These are phyloP conservation scores for Alviniconcha strummeri DNA, from an alignment of 2,888 invertebrate genomes.

Conservation along the genomic window DNA sequence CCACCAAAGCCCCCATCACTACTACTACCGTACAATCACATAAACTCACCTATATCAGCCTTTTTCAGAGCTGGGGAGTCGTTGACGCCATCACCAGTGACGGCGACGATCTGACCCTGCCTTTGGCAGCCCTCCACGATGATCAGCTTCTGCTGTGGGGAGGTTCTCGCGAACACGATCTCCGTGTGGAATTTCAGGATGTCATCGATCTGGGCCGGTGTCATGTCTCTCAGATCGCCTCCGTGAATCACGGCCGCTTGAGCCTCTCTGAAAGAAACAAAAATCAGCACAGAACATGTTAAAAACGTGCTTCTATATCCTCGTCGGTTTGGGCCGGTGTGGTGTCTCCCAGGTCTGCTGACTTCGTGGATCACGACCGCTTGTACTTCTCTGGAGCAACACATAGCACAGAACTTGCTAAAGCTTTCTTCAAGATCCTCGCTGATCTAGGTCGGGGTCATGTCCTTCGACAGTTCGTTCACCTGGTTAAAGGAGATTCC, in stretches of 20 bases:
- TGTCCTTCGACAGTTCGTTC: conserved; percentile 54
- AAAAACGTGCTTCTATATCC: too few relatives aligned
- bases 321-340: conserved; percentile 90
- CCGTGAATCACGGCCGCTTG: conserved; percentile 74
- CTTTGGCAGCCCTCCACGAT: conserved; percentile 88
- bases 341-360: conserved; percentile 86
- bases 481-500: background rate
- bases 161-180: conserved; percentile 96
- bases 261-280: conserved; percentile 65
- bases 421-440: conserved; percentile 74
- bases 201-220: conserved; percentile 90
- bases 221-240: conserved; percentile 86
- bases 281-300: too few relatives aligned
- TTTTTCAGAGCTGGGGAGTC: conserved; percentile 89
- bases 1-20: too few relatives aligned
- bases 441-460: conserved; percentile 89
- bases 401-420: too few relatives aligned
- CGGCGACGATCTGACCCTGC: conserved; percentile 85
- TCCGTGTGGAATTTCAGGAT: conserved; percentile 93
- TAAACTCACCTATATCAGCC: conserved; percentile 78
- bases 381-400: conserved; percentile 68
- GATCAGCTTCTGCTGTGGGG: conserved; percentile 90
- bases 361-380: conserved; percentile 72
- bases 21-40: too few relatives aligned
- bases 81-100: conserved; percentile 91